Conservation (phyloP, 1,140 invertebrate genomes). For the Bombyx mandarina region DNA sequence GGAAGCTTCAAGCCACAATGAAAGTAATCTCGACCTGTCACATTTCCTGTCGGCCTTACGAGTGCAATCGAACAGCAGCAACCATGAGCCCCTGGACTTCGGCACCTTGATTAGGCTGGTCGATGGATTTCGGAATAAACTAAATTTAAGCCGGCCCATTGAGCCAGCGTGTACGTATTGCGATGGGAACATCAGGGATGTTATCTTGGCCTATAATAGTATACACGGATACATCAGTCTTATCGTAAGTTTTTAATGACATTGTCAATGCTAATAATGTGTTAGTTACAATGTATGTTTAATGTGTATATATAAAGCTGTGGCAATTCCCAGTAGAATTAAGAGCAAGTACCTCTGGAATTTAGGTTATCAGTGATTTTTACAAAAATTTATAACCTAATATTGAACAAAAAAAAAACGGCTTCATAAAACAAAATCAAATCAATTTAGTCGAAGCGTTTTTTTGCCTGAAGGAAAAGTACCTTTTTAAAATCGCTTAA, state of each 20-base stretch:
- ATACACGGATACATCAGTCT: constrained; percentile 67
- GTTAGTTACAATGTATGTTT: not conserved
- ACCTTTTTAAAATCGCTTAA: too few relatives aligned
- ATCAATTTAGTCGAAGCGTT: too few relatives aligned
- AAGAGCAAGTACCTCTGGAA: too few relatives aligned
- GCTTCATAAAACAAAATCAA: too few relatives aligned
- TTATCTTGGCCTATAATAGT: constrained; percentile 56
- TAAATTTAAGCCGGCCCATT: constrained; percentile 42
- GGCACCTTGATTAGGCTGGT: constrained; percentile 50
- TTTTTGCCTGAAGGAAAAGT: too few relatives aligned
- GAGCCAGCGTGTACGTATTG: constrained; percentile 54
- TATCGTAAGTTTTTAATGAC: constrained; percentile 40
- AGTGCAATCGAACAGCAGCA: constrained; percentile 36
- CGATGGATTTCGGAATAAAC: constrained; percentile 40
- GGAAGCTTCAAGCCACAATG: constrained; percentile 32
- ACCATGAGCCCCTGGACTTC: constrained; percentile 45
- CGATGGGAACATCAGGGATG: constrained; percentile 48
- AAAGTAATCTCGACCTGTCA: constrained; percentile 34
- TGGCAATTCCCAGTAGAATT: not conserved
- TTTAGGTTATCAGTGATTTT: too few relatives aligned
- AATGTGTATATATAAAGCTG: too few relatives aligned
- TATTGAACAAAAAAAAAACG: too few relatives aligned
- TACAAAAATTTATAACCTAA: too few relatives aligned
- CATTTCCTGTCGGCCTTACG: constrained; percentile 45
- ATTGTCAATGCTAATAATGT: not conserved